Evolutionary conservation across 92 coral and sea anemone genomes (phyloP), one percentile per base, ranked within the genome.

Genomic region (Paramuricea clavata): DNA sequence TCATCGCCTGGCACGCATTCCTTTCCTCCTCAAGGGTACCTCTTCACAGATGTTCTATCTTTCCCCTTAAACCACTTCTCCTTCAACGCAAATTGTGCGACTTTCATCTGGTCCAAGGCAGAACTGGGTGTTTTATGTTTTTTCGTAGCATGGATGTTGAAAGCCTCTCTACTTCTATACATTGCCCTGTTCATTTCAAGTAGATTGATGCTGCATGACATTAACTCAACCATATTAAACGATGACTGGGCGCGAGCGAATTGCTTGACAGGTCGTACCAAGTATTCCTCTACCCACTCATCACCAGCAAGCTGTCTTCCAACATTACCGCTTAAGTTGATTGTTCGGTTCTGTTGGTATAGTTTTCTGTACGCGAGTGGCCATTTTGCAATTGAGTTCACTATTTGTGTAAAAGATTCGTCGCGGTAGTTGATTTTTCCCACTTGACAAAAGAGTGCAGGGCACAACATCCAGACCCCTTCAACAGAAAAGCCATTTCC

Each of bases 271-370:
- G 90, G 87, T 6, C 62, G 47, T 11, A 90, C 92, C 34, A 89
- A 65, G 36, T 74, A 65, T 28, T 49, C 92, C 32, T 85, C n/a
- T n/a, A n/a, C n/a, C n/a, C n/a, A 86, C 28, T 84, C 87, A 28
- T 84, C 92, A 9, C 87, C 90, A 1, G 93, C 93, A 5, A 90
- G 50, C 17, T 90, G 87, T 36, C 17, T 85, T 72, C 93, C 93
- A 32, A 49, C 44, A n/a, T 71, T 85, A 9, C 90, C 83, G 56
- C 78, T 68, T 33, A 90, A 19, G 42, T 74, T 90, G 0, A 85
- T 59, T 9, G 83, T 77, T 85, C 90, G 23, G 27, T 70, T 70
- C 22, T 70, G 17, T n/a, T 34, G 76, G 47, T 70, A 35, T n/a
- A 70, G 23, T 9, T n/a, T 7, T 7, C 44, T 28, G 5, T 70